Evolutionary conservation across 1,140 invertebrate genomes (phyloP).

Genomic region (Tetramorium simillimum): DNA sequence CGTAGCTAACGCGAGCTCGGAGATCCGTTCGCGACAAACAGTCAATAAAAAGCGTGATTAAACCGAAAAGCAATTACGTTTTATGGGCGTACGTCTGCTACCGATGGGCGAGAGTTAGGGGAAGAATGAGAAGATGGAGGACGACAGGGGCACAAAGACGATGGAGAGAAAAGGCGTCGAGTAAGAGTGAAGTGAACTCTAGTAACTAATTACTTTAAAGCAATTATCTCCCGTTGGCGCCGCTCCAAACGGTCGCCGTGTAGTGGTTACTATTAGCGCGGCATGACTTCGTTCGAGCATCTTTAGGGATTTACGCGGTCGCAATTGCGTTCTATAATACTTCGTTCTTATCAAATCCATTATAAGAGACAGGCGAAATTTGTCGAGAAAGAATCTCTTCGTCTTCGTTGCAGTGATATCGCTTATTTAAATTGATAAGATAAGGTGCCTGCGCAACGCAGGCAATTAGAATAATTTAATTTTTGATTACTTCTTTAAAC

Average conservation of each 20-base stretch:
- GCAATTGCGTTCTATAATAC: background rate
- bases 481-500: background rate
- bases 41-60: conserved; percentile 72
- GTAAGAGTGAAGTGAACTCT: conserved; percentile 64
- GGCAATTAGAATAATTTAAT: background rate
- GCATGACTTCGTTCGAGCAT: background rate
- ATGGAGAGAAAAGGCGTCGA: conserved; percentile 12
- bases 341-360: background rate
- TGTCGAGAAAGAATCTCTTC: background rate
- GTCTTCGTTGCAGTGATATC: background rate
- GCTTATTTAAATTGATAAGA: background rate
- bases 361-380: background rate
- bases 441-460: background rate
- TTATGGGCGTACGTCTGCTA: conserved; percentile 57
- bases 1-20: conserved; percentile 17
- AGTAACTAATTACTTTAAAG: conserved; percentile 81
- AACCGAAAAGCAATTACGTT: conserved; percentile 70
- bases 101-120: conserved; percentile 37
- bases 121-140: conserved; percentile 34
- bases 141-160: conserved; percentile 1
- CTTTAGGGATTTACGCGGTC: background rate
- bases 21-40: conserved; percentile 38
- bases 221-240: conserved; percentile 80
- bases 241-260: conserved; percentile 2
- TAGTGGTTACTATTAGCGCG: background rate